These are phyloP conservation scores for Anadara kagoshimensis DNA, from an alignment of 1,140 invertebrate genomes.

Conservation along the genomic window DNA sequence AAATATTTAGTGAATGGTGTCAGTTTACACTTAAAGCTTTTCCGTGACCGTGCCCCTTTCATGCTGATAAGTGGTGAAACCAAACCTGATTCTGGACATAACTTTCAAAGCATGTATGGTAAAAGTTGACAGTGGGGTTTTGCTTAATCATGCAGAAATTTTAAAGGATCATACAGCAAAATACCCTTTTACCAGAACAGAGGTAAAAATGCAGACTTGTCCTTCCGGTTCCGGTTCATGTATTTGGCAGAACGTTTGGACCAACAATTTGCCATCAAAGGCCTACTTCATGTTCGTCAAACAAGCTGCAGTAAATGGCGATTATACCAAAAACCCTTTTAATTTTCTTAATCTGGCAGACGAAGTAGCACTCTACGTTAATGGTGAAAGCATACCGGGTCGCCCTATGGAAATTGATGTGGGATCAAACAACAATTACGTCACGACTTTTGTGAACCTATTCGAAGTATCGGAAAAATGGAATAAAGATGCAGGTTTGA, in stretches of 20 bases:
- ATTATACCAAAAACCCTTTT: constrained; percentile 18
- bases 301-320: constrained; percentile 11
- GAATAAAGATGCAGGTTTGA: constrained; percentile 19
- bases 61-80: constrained; percentile 17
- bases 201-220: constrained; percentile 13
- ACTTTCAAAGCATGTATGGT: constrained; percentile 17
- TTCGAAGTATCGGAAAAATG: constrained; percentile 9
- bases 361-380: constrained; percentile 8
- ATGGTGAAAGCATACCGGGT: constrained; percentile 12
- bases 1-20: constrained; percentile 29
- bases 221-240: not conserved
- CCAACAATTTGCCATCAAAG: constrained; percentile 16
- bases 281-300: constrained; percentile 14
- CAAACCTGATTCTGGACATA: constrained; percentile 6
- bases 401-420: constrained; percentile 3
- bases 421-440: constrained; percentile 3
- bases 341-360: constrained; percentile 8
- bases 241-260: constrained; percentile 10
- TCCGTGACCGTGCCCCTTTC: not conserved
- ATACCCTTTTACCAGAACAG: constrained; percentile 15
- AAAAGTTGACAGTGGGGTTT: constrained; percentile 15
- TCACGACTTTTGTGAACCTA: constrained; percentile 4
- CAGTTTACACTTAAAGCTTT: constrained; percentile 17
- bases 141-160: constrained; percentile 24
- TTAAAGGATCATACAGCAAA: constrained; percentile 9